phyloP scores from a whole-genome alignment of 2,888 invertebrate genomes.

The Diaperis boleti region DNA sequence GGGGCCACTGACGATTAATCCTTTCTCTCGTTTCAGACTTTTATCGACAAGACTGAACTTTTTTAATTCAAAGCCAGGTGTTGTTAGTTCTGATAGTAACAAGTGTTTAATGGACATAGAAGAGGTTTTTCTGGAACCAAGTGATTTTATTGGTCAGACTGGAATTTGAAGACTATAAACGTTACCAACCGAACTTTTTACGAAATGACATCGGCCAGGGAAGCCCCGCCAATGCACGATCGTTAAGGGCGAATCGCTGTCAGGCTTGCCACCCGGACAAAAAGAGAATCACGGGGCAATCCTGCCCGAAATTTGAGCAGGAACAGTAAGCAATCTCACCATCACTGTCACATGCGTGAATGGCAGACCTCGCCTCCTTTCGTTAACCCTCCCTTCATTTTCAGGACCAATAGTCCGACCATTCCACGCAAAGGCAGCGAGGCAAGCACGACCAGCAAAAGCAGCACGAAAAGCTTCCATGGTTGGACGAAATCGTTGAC shows the following conservation, averaged over 20 bases:
- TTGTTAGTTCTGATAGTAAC: no score
- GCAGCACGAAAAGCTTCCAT: slow-evolving; percentile 51
- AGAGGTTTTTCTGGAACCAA: slow-evolving; percentile 6
- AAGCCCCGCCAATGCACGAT: slow-evolving; percentile 48
- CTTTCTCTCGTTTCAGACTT: slow-evolving; percentile 22
- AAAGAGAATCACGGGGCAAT: slow-evolving; percentile 65
- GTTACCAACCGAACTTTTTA: slow-evolving; percentile 53
- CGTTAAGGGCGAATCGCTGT: slow-evolving; percentile 58
- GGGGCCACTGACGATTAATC: background rate
- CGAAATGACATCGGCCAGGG: slow-evolving; percentile 54
- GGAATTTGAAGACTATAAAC: slow-evolving; percentile 62
- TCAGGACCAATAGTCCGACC: slow-evolving; percentile 61
- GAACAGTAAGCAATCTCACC: slow-evolving; percentile 63
- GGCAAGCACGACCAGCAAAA: slow-evolving; percentile 55
- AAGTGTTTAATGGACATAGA: slow-evolving; percentile 34
- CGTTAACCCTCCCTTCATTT: background rate
- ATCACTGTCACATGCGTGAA: no score
- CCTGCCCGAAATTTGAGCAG: slow-evolving; percentile 66
- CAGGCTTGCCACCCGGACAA: slow-evolving; percentile 60
- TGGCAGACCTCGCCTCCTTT: background rate
- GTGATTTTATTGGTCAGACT: slow-evolving; percentile 54
- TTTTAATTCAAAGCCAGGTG: background rate
- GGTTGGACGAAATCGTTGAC: slow-evolving; percentile 64
- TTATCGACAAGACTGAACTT: slow-evolving; percentile 24
- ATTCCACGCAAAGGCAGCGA: slow-evolving; percentile 63